These are phyloP conservation scores for Thereuonema tuberculata DNA, from an alignment of 1,140 invertebrate species.

Conservation along the genomic window DNA sequence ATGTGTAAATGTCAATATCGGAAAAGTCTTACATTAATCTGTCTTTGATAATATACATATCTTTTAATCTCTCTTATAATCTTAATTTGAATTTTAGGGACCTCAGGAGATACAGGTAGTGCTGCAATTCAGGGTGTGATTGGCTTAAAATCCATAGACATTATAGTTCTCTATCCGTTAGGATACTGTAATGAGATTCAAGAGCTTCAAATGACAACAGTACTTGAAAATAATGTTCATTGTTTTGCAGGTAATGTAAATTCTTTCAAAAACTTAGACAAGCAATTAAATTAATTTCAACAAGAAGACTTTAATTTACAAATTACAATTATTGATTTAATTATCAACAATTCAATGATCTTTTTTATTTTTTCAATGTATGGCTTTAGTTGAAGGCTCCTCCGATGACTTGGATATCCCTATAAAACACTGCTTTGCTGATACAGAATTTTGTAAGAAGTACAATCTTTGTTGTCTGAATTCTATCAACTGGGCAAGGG, in stretches of 20 bases:
- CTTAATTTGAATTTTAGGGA: conserved; percentile 23
- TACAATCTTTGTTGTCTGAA: conserved; percentile 33
- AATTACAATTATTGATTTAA: background rate
- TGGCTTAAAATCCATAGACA: conserved; percentile 30
- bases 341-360: background rate
- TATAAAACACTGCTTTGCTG: conserved; percentile 32
- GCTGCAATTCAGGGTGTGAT: conserved; percentile 35
- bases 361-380: background rate
- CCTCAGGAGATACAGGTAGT: conserved; percentile 40
- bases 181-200: conserved; percentile 32
- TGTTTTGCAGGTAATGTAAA: conserved; percentile 24
- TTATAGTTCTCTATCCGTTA: conserved; percentile 35
- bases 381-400: conserved; percentile 32
- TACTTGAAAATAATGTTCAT: conserved; percentile 33
- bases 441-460: conserved; percentile 23
- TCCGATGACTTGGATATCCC: conserved; percentile 36
- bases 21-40: no score
- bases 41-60: no score
- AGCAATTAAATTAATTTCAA: background rate
- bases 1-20: no score
- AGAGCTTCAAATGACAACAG: conserved; percentile 38
- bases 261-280: background rate
- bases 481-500: conserved; percentile 38
- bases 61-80: no score
- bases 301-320: background rate